Conservation (phyloP, 2,797 vertebrate genomes). For the Neopelma chrysocephalum region DNA sequence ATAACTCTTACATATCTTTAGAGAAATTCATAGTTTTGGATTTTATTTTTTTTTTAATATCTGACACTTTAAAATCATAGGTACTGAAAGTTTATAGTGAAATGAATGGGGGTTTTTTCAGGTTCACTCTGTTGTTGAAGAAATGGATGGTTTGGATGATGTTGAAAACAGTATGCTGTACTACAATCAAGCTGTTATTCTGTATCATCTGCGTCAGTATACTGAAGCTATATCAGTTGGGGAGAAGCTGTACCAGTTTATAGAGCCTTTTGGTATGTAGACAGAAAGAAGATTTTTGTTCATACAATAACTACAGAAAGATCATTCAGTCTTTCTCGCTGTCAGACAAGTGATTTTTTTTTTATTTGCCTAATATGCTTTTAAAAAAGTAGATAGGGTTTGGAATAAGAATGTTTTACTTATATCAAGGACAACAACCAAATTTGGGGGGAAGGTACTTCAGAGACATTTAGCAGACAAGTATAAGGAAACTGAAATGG, state of each 20-base stretch:
- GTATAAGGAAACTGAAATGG: background rate
- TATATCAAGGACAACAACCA: background rate
- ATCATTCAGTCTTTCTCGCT: background rate
- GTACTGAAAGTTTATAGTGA: background rate
- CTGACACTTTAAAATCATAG: background rate
- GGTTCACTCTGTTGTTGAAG: constrained; percentile 92
- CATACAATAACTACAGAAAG: background rate
- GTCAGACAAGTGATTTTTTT: background rate
- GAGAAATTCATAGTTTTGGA: background rate
- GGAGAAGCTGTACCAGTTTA: constrained; percentile 96
- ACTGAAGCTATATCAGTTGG: constrained; percentile 92
- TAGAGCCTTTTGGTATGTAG: constrained; percentile 95
- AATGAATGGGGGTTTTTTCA: constrained; percentile 7
- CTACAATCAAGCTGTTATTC: constrained; percentile 95
- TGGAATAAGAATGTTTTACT: background rate
- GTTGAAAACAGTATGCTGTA: constrained; percentile 96
- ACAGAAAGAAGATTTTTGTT: background rate
- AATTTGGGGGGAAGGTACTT: background rate
- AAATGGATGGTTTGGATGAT: constrained; percentile 94
- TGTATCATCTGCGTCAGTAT: constrained; percentile 93
- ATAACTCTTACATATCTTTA: background rate
- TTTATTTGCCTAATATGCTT: background rate
- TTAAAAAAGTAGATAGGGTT: background rate
- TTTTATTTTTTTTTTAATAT: background rate
- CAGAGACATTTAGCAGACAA: background rate